Evolutionary conservation across 2,888 invertebrate species (phyloP), one percentile per base, ranked within the genome.

Genomic region (Hirtodrosophila confusa): DNA sequence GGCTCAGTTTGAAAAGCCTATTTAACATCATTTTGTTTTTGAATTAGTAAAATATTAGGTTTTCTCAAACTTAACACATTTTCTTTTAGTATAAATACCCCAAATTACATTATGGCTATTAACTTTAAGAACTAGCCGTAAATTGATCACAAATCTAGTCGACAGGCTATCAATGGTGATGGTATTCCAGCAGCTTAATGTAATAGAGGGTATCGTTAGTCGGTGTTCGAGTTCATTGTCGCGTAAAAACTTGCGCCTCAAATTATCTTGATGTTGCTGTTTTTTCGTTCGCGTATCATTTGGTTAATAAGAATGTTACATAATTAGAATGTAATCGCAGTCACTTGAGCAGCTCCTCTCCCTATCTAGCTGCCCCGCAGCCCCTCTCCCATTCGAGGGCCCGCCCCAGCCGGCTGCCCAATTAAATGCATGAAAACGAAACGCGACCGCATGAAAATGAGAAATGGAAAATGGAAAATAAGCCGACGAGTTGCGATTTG

Each of bases 311-410:
- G 69, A 68, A 65, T 71, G 58, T 66, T 75, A 61, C 48, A 53
- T 78, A 80, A 80, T 80, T 84, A 84, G 70, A 80, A 78, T 69
- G 49, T 80, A 82, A 85, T 80, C 82, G 71, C 64, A 62, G 69
- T 60, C 24, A 53, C 50, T 60, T 66, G 17, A 41, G 10, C 41
- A 36, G 50, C 35, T 33, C 27, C 10, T 24, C 36, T 31, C 4
- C 7, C 31, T 31, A 31, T 31, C 31, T 31, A 31, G 7, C 31
- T 31, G 7, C 8, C 33, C 11, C 17, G 17, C 17, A n/a, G 9
- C n/a, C 36, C 43, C 41, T 1, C 1, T 7, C 24, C 36, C 57
- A 27, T 7, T 31, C 44, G 39, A 27, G 23, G 12, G 27, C 7
- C 5, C 7, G 31, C 10, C 37, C 3, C 12, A 27, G 23, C 0